Base-by-base conservation (phyloP, 23 tunicate species). In the Diplosoma virens region DNA sequence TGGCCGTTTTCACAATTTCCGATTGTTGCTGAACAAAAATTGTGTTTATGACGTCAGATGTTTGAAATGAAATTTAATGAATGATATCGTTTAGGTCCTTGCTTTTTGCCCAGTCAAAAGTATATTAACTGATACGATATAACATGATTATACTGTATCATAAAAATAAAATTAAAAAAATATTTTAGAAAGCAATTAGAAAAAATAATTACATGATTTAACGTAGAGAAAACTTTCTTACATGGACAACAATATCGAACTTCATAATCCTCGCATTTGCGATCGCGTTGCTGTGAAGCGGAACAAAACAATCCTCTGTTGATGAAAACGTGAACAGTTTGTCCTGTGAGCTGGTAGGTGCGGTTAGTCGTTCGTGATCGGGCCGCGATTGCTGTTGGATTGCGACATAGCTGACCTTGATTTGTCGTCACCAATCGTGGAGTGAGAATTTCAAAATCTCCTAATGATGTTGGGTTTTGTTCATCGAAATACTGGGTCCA, bases 231-330 rank as follows among this genome's bases (percentile, higher is more conserved):
- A n/a, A n/a, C n/a, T 55, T 55, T 55, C 31, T 31, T 63, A 78
- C 79, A 34, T 21, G 53, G 64, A 33, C 95, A 87, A 37, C 95
- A 87, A 68, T 76, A 87, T 76, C 95, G 73, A 32, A 87, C 87
- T 81, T 81, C 76, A 80, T 87, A 87, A 46, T 87, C 63, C 32
- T 76, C 45, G 46, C 95, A 87, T 24, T 31, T 7, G 26, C 79
- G 18, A 65, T 70, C 82, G 29, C 4, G 4, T 37, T 78, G 83
- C 2, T 58, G 45, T 33, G 22, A 1, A 14, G 22, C 27, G 4
- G 36, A 37, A 27, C 83, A 78, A 2, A 9, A 3, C 9, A 78
- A 25, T 37, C 83, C 83, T 6, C 3, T 28, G 4, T 59, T 6
- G 17, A 50, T 64, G 6, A 58, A 34, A 25, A 85, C 18, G 17